Evolutionary conservation across 2,888 invertebrate species (phyloP), one percentile per base, ranked within the genome.

Genomic region (Julus scandinavius): DNA sequence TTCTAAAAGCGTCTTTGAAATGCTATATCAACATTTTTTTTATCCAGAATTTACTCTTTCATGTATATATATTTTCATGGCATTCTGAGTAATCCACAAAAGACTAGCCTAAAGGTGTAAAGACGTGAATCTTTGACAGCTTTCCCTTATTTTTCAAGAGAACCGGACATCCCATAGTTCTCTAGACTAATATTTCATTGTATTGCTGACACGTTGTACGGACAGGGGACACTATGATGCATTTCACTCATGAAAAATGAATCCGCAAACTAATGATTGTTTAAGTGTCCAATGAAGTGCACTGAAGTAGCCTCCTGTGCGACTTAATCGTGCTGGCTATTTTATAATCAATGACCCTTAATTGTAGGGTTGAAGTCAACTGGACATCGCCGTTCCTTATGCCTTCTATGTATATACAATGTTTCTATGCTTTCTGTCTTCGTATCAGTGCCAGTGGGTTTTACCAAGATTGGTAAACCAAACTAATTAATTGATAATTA

Each of bases 331-430:
- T 38, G 38, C 80, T 80, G 38, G 80, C 15, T 6, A 80, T 80
- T 80, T 80, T 80, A 80, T 80, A 80, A 80, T 80, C 80, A 80
- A 80, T 80, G 80, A 80, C 38, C 80, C 80, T 80, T 80, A 80
- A 80, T 80, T 80, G 80, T 80, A 80, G 80, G 80, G 41, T 80
- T 80, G 11, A 38, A 15, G 80, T 38, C 80, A 38, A 29, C 29
- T 15, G 80, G 80, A 80, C 80, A 38, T 38, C 13, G 80, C 5
- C 29, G 7, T 50, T 29, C 38, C 38, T 38, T 15, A 54, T 54
- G 11, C 54, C 17, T 15, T 54, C 41, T 45, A 45, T 45, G 6
- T 45, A 45, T 45, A 45, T 45, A 45, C 6, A n/a, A n/a, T 45
- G 41, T 2, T 6, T 6, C 6, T 45, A 45, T 45, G 41, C 41